Evolutionary conservation across 2,113 vertebrate species (phyloP), one percentile per base, ranked within the genome.

Genomic region (Podarcis cretensis): DNA sequence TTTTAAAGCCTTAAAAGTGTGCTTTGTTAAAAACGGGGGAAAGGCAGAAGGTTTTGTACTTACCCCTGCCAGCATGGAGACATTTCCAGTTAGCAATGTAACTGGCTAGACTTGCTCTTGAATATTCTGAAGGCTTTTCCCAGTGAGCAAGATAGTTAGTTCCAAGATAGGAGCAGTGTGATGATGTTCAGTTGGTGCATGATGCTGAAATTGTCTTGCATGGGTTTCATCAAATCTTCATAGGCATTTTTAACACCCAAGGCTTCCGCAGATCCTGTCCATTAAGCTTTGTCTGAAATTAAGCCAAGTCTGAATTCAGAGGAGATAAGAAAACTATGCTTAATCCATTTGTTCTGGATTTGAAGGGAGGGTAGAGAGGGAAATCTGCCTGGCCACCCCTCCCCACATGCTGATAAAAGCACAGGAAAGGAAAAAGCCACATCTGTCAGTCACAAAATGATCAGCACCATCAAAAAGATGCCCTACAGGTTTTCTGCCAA

Each of bases 261-360:
- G 74, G 5, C 69, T 83, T 63, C 59, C 85, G 25, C 85, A 92
- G 57, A 86, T 35, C 3, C 30, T 0, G 18, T 79, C 16, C 66
- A 63, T 12, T 6, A 59, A 68, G 32, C 35, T 79, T 48, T 35
- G 23, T 54, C 32, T 84, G 79, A 54, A 54, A 54, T 54, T 54
- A 10, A 74, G 79, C 85, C 48, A 90, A 87, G 91, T 91, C 90
- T 37, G 37, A 74, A 21, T 1, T 84, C 71, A 65, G 74, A 81
- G 91, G 57, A 35, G 32, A 32, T 25, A 43, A 65, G 35, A 66
- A 40, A 73, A 4, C 30, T 21, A 10, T 20, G 20, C 18, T 43
- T 35, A 35, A 76, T 66, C 80, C 87, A 32, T 71, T 75, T 81
- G 68, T 59, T 25, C 35, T 76, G 57, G 48, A 68, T 66, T 35